Percentiles rank a stretch among this genome's conserved stretches.
Evolutionary conservation across 2,797 vertebrate species (phyloP).

Genomic region (Schizothorax lantsangensis): DNA sequence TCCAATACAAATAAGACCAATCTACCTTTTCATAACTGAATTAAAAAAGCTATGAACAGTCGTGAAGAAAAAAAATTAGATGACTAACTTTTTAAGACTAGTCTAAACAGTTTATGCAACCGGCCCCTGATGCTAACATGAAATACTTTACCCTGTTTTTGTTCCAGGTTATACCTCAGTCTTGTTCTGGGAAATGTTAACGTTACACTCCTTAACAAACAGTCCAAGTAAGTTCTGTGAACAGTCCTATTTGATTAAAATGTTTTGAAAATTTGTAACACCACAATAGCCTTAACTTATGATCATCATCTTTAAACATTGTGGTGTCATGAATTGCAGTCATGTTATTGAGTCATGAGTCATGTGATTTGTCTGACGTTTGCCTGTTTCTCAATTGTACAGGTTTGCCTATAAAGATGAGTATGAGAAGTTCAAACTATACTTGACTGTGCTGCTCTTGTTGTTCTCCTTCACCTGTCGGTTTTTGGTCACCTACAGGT

Average conservation of each 20-base stretch:
- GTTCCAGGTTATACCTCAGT: slow-evolving; percentile 88
- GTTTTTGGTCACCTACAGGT: slow-evolving; percentile 94
- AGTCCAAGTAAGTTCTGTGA: slow-evolving; percentile 73
- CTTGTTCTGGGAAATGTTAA: slow-evolving; percentile 83
- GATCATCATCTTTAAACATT: neutral
- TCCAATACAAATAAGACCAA: no score
- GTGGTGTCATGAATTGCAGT: neutral
- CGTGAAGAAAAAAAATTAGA: no score
- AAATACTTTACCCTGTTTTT: neutral
- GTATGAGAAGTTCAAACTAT: slow-evolving; percentile 97
- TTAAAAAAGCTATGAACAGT: no score
- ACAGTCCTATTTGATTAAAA: neutral
- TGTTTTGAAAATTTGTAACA: neutral
- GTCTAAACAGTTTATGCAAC: no score
- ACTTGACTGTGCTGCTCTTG: slow-evolving; percentile 93
- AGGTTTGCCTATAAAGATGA: slow-evolving; percentile 99
- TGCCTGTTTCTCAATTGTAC: neutral
- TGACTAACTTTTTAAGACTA: no score
- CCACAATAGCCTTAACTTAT: neutral
- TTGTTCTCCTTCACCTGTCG: slow-evolving; percentile 92
- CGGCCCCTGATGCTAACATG: neutral
- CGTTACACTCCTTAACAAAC: slow-evolving; percentile 81
- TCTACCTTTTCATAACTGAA: no score
- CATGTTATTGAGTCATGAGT: neutral
- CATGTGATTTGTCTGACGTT: neutral